Percentiles rank a stretch among this genome's conserved stretches.
These are phyloP conservation scores for Galerucella calmariensis DNA, from an alignment of 2,888 invertebrate genomes.

Conservation along the genomic window DNA sequence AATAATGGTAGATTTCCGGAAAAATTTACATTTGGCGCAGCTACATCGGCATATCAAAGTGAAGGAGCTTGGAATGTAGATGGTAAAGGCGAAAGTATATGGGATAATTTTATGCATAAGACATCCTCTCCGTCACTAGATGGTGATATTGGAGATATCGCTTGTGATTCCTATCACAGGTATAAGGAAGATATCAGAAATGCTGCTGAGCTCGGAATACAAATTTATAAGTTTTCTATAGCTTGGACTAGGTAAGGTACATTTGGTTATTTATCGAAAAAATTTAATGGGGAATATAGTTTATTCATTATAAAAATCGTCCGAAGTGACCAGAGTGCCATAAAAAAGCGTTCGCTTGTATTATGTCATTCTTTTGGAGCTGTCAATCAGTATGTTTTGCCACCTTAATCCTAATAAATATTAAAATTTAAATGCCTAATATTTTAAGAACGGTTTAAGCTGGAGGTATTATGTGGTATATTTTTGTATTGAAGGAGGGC, in stretches of 20 bases:
- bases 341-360: too few species aligned
- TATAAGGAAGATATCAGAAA: constrained; percentile 71
- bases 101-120: constrained; percentile 70
- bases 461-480: too few species aligned
- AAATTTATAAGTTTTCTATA: constrained; percentile 71
- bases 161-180: constrained; percentile 75
- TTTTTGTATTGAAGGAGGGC: too few species aligned
- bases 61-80: constrained; percentile 48
- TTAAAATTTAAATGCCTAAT: too few species aligned
- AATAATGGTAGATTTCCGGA: constrained; percentile 34
- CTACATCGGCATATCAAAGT: constrained; percentile 49
- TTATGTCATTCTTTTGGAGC: too few species aligned
- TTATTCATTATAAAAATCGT: too few species aligned
- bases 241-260: constrained; percentile 70
- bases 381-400: too few species aligned
- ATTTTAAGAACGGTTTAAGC: too few species aligned
- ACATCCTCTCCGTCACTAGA: constrained; percentile 61
- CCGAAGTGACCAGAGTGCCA: too few species aligned
- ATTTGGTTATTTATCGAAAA: not conserved
- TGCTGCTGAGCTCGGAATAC: constrained; percentile 68
- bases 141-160: constrained; percentile 70
- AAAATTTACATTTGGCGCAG: constrained; percentile 42
- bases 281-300: not conserved
- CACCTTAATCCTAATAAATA: too few species aligned
- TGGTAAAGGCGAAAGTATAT: constrained; percentile 62